Evolutionary conservation across 92 coral and sea anemone genomes (phyloP).

Genomic region (Porites cylindrica): DNA sequence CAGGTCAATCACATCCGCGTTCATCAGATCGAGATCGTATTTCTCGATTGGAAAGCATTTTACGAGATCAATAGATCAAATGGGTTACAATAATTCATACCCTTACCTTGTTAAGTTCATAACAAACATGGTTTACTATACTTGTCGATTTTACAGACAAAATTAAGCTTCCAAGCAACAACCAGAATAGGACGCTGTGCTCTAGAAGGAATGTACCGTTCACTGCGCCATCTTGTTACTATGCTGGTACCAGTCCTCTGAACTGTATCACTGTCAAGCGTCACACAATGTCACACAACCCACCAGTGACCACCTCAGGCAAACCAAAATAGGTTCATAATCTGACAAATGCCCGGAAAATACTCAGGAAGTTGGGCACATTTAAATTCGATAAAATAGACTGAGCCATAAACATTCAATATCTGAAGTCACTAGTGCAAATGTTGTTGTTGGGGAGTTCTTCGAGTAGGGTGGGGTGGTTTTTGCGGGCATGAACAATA

Average conservation of each 20-base stretch:
- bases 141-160: not conserved
- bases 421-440: too few relatives aligned
- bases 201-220: not conserved
- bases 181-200: not conserved
- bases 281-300: not conserved
- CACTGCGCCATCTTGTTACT: conserved; percentile 35
- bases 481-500: too few relatives aligned
- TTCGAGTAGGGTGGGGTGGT: too few relatives aligned
- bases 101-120: not conserved
- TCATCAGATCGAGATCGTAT: not conserved
- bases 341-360: not conserved
- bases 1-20: not conserved
- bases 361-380: too few relatives aligned
- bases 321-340: too few relatives aligned
- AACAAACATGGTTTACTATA: not conserved
- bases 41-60: not conserved
- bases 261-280: not conserved
- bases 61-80: not conserved
- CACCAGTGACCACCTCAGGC: not conserved
- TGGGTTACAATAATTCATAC: too few relatives aligned
- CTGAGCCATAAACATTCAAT: too few relatives aligned
- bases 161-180: conserved; percentile 12
- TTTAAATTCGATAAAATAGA: not conserved
- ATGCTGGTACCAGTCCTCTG: conserved; percentile 28
- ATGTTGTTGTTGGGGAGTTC: too few relatives aligned